A percentile compares a stretch with the other conserved stretches of the same genome.
phyloP scores from a whole-genome alignment of 2,113 vertebrate species.

The rabbit (Oryctolagus cuniculus) region mOryCun1.1 NC_091436.1:104245001-104245500 shows the following conservation, averaged over 20 bases:
- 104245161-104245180: not conserved
- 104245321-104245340: not conserved
- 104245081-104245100: constrained; percentile 15
- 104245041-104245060: not conserved
- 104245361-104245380: constrained; percentile 16
- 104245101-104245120: not conserved
- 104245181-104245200: not conserved
- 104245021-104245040: constrained; percentile 43
- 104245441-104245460: not conserved
- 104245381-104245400: not conserved
- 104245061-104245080: constrained; percentile 13
- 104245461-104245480: not conserved
- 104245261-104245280: not conserved
- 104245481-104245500: not conserved
- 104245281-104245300: not conserved
- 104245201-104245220: not conserved
- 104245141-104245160: not conserved
- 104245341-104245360: not conserved
- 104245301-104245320: not conserved
- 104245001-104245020: constrained; percentile 61
- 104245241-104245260: not conserved
- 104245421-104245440: not conserved
- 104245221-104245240: not conserved
- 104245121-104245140: constrained; percentile 6
- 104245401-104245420: not conserved